Evolutionary conservation across 2,113 vertebrate genomes (phyloP), one percentile per base, ranked within the genome.

Genomic region (Caracal caracal): DNA sequence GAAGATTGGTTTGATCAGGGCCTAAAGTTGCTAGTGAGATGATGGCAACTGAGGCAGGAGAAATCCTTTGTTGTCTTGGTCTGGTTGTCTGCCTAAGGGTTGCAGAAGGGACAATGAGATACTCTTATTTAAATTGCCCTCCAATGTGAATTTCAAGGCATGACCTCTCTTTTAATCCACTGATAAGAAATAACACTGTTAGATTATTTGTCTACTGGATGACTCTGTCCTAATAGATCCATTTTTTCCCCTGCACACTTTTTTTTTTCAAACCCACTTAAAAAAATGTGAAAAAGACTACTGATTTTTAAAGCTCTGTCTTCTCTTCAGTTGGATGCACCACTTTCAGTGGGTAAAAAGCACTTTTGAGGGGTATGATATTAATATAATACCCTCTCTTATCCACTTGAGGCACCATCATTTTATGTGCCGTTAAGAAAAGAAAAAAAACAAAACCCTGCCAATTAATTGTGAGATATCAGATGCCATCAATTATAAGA

Each of bases 321-420:
- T 76, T 6, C 65, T 43, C 9, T 95, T 90, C 56, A 84, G 0
- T 33, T 79, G 68, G 43, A 85, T 71, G 53, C 2, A 71, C 37
- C 71, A 9, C 88, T 95, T 95, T 88, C 4, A 11, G 68, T 71
- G n/a, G 24, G 61, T 71, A 88, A 81, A 93, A 96, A 97, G 63
- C 51, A 81, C 49, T 84, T 95, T 76, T 49, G 56, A 90, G 19
- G 35, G 3, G 5, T 49, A 5, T 75, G 56, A 61, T 61, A 13
- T 65, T 86, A 70, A 28, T 76, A 12, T 78, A 88, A 85, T 84
- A 33, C 24, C 35, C 11, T 37, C 33, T 89, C 53, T 87, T 26
- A 51, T 68, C 28, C 59, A 70, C 22, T 90, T 47, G 35, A 87
- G 49, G 15, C 9, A 22, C 35, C 87, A 65, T 90, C 95, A 79